These are phyloP conservation scores for Palythoa heliodiscus DNA, from an alignment of 92 coral and sea anemone species.

Conservation along the genomic window DNA sequence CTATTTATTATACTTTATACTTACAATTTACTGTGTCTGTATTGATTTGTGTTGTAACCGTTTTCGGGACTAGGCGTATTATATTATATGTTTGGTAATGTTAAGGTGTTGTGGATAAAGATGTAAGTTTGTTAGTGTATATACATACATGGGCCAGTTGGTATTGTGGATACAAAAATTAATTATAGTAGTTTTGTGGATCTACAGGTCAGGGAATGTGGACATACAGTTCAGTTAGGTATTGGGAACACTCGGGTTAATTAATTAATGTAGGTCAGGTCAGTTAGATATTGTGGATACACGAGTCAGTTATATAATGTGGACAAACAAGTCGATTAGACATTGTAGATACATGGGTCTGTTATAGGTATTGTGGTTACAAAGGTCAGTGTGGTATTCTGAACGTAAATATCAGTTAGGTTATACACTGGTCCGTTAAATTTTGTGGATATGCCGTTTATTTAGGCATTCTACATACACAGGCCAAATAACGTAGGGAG, in stretches of 20 bases:
- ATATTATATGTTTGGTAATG: no score
- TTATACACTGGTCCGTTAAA: neutral
- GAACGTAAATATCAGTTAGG: no score
- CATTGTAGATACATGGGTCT: neutral
- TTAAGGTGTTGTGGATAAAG: neutral
- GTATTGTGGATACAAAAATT: neutral
- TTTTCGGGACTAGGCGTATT: no score
- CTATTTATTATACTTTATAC: no score
- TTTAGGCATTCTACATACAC: neutral
- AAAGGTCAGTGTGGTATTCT: neutral
- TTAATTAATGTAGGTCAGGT: neutral
- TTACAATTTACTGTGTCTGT: no score
- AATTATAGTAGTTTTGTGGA: neutral
- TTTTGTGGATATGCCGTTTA: neutral
- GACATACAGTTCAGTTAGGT: neutral
- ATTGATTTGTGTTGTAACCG: no score
- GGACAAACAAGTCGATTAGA: neutral
- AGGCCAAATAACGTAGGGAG: no score
- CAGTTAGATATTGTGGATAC: neutral
- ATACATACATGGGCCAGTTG: neutral
- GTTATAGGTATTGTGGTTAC: neutral
- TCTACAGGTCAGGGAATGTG: neutral
- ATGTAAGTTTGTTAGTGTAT: neutral
- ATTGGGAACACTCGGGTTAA: neutral
- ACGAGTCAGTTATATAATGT: neutral